These are phyloP conservation scores for Clarias platycephalus DNA, from an alignment of 2,797 vertebrate species.

Conservation along the genomic window DNA sequence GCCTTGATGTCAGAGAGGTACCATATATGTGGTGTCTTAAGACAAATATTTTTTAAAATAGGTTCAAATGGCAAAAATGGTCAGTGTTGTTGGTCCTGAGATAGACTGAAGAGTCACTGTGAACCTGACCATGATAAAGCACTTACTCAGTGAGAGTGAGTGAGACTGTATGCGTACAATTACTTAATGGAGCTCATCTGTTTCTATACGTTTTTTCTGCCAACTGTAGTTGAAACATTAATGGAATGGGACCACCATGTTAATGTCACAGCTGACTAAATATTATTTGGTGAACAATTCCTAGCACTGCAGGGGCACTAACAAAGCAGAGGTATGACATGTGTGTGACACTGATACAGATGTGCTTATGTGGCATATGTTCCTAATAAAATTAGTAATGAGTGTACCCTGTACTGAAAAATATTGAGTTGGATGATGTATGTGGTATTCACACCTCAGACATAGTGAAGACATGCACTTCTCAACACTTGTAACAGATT, in stretches of 20 bases:
- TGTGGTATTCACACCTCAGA: not conserved
- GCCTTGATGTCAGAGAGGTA: not conserved
- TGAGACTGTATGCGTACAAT: not conserved
- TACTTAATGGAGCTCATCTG: not conserved
- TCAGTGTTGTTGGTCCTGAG: not conserved
- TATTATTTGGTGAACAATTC: not conserved
- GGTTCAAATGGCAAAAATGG: not conserved
- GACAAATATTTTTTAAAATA: not conserved
- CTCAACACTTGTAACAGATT: conserved; percentile 2
- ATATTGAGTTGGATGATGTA: not conserved
- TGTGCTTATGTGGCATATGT: not conserved
- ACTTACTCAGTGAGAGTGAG: not conserved
- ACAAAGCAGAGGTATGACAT: not conserved
- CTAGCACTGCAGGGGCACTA: not conserved
- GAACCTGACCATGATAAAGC: not conserved
- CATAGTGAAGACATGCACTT: not conserved
- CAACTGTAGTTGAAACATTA: not conserved
- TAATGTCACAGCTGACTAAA: not conserved
- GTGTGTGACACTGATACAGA: not conserved
- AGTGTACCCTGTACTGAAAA: not conserved
- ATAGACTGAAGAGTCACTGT: not conserved
- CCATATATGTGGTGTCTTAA: not conserved
- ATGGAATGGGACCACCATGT: not conserved
- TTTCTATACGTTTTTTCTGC: not conserved
- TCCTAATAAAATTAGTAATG: not conserved